phyloP scores from a whole-genome alignment of 2,888 invertebrate genomes.

The Dendrolimus houi region DNA sequence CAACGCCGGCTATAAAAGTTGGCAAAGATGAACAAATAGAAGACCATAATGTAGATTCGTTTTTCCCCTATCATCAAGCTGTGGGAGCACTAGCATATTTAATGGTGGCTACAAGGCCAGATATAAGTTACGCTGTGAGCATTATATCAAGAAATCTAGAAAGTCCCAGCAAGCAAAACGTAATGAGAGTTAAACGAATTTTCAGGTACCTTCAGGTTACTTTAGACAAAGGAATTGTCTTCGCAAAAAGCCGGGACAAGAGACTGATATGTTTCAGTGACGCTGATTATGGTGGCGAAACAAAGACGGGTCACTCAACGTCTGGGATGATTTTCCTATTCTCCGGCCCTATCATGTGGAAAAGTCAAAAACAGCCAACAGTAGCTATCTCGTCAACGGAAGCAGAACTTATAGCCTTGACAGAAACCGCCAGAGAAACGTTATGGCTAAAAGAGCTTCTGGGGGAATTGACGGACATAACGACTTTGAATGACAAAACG shows the following conservation, averaged over 20 bases:
- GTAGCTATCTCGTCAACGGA: constrained; percentile 29
- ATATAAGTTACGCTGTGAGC: not conserved
- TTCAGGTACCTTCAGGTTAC: constrained; percentile 4
- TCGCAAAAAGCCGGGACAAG: not conserved
- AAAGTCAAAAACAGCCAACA: constrained; percentile 22
- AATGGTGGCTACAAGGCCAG: not conserved
- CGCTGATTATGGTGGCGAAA: constrained; percentile 6
- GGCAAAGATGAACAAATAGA: not conserved
- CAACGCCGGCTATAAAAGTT: not conserved
- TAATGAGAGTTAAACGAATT: constrained; percentile 2
- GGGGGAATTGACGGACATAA: not conserved
- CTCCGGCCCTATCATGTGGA: constrained; percentile 22
- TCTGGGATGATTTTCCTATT: constrained; percentile 5
- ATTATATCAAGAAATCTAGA: constrained; percentile 2
- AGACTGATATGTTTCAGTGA: constrained; percentile 4
- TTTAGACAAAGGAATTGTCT: not conserved
- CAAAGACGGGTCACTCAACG: constrained; percentile 2
- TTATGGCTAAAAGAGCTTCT: constrained; percentile 17
- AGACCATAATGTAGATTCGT: not conserved
- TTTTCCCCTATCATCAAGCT: constrained; percentile 4
- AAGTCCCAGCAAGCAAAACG: not conserved
- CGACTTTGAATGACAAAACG: no score
- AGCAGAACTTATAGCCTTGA: constrained; percentile 26
- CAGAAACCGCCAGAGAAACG: constrained; percentile 19
- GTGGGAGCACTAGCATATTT: not conserved